These are phyloP conservation scores for Scaptomyza tumidula DNA, from an alignment of 2,888 invertebrate species.

Conservation along the genomic window DNA sequence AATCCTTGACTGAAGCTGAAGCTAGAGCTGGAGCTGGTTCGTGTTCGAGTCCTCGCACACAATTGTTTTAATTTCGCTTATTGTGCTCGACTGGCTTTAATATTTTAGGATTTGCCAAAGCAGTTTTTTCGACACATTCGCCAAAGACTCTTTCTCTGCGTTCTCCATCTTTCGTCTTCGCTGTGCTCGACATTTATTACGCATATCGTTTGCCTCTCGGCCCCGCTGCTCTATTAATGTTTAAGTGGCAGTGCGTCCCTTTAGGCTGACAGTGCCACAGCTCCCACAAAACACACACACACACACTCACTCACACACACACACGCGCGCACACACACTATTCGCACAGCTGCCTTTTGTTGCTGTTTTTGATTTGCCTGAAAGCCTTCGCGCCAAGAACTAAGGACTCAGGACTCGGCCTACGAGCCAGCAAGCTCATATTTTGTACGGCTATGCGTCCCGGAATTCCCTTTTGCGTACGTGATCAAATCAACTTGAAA, in stretches of 20 bases:
- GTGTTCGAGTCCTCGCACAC: constrained; percentile 51
- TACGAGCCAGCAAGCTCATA: constrained; percentile 63
- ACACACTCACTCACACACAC: constrained; percentile 24
- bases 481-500: constrained; percentile 85
- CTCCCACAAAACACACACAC: constrained; percentile 10
- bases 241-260: constrained; percentile 80
- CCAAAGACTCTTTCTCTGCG: constrained; percentile 24
- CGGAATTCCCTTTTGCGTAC: constrained; percentile 83
- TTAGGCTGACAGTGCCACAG: constrained; percentile 59
- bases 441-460: constrained; percentile 75
- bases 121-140: constrained; percentile 50
- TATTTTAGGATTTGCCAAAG: constrained; percentile 72
- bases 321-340: constrained; percentile 44
- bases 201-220: constrained; percentile 66
- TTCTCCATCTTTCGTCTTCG: constrained; percentile 7
- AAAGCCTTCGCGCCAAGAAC: constrained; percentile 62
- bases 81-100: constrained; percentile 73
- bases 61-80: constrained; percentile 80
- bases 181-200: constrained; percentile 78
- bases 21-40: background rate
- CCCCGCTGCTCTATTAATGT: constrained; percentile 77
- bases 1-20: constrained; percentile 20
- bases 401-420: constrained; percentile 37
- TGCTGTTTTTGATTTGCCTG: constrained; percentile 81
- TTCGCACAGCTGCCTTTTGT: constrained; percentile 57